Percentiles rank a stretch among this genome's conserved stretches.
These are phyloP conservation scores for Sparidentex hasta DNA, from an alignment of 2,797 vertebrate genomes.

Conservation along the genomic window DNA sequence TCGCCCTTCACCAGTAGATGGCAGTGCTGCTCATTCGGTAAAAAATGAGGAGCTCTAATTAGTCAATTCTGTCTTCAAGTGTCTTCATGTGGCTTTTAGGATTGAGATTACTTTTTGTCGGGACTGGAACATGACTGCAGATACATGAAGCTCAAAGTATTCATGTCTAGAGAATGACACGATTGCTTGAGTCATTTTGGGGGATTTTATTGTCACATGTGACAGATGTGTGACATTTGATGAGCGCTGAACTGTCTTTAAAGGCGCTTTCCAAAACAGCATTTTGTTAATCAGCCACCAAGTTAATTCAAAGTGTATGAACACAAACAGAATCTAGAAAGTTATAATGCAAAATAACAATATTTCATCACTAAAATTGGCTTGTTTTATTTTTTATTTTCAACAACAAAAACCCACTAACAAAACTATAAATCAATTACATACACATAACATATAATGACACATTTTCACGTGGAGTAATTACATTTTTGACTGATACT, in stretches of 20 bases:
- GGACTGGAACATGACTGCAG: background rate
- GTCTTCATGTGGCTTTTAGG: background rate
- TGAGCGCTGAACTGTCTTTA: background rate
- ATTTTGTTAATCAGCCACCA: background rate
- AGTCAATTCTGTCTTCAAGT: background rate
- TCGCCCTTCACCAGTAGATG: conserved; percentile 48
- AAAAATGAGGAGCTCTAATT: background rate
- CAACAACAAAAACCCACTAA: background rate
- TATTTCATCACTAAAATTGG: background rate
- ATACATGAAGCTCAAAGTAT: background rate
- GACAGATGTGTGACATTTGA: background rate
- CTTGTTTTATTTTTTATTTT: background rate
- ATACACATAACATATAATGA: background rate
- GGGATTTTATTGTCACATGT: background rate
- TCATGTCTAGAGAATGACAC: background rate
- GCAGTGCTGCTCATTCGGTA: conserved; percentile 35
- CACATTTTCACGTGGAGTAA: background rate
- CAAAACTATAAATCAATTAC: background rate
- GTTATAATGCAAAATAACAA: background rate
- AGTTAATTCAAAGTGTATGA: background rate
- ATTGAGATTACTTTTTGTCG: background rate
- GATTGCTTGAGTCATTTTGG: background rate
- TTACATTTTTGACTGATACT: background rate
- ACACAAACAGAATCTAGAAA: background rate
- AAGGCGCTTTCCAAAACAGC: background rate